These are phyloP conservation scores for Amazona guildingii DNA, from an alignment of 2,113 vertebrate genomes.

Conservation along the genomic window DNA sequence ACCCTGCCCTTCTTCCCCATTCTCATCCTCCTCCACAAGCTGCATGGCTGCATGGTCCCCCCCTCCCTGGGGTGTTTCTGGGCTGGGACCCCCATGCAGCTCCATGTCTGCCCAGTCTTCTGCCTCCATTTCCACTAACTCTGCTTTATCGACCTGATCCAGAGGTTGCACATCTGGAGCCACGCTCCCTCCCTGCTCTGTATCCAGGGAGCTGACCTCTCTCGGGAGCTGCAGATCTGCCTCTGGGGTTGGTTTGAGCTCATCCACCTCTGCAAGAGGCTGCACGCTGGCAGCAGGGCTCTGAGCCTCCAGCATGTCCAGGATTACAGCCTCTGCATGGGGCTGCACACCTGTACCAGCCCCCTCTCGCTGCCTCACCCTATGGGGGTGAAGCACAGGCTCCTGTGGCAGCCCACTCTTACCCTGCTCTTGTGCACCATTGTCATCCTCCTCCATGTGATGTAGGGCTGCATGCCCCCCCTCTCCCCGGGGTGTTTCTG, in stretches of 20 bases:
- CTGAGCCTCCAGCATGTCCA: accelerated
- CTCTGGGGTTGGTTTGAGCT: not conserved
- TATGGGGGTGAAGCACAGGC: not conserved
- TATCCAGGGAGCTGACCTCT: accelerated
- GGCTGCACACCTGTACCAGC: accelerated
- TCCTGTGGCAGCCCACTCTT: too few relatives aligned
- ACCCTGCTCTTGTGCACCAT: not conserved
- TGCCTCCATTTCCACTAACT: not conserved
- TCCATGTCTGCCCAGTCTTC: accelerated
- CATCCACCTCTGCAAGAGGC: accelerated
- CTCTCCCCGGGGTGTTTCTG: not conserved
- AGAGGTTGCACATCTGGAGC: not conserved
- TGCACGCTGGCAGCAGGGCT: not conserved
- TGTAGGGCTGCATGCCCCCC: too few relatives aligned
- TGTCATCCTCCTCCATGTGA: too few relatives aligned
- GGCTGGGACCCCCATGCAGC: accelerated
- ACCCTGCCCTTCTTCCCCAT: not conserved
- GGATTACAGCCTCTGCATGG: not conserved
- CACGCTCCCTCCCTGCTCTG: accelerated
- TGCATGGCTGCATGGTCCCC: not conserved
- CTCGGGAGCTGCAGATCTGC: not conserved
- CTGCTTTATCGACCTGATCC: not conserved
- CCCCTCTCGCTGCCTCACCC: not conserved
- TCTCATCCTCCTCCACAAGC: too few relatives aligned
- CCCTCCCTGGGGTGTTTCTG: not conserved